Percentiles rank a stretch among this genome's conserved stretches.
phyloP scores from a whole-genome alignment of 2,888 invertebrate genomes.

The Cryptocephalus primarius region DNA sequence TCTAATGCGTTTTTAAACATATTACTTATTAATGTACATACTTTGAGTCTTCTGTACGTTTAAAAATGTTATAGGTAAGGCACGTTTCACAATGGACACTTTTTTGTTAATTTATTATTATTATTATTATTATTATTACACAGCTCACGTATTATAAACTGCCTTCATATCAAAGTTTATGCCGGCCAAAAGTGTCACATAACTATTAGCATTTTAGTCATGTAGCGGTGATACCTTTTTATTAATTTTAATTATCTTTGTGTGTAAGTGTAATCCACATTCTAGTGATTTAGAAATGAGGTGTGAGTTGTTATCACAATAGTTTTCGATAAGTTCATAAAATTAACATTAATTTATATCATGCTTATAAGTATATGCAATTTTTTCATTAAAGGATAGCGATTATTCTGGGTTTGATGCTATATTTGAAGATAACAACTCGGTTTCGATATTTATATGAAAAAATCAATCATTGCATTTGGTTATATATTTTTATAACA shows the following conservation, averaged over 20 bases:
- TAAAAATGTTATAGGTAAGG: constrained; percentile 6
- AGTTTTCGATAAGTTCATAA: no score
- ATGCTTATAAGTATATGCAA: no score
- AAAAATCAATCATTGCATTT: no score
- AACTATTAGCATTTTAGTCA: constrained; percentile 7
- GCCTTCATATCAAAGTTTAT: constrained; percentile 21
- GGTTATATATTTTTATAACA: no score
- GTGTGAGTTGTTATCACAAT: no score
- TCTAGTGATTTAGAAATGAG: no score
- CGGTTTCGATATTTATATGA: no score
- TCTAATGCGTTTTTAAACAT: constrained; percentile 7
- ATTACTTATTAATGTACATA: constrained; percentile 10
- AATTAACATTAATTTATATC: no score
- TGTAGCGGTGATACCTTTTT: neutral
- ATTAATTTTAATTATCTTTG: neutral
- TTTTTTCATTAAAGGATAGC: no score
- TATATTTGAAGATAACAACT: no score
- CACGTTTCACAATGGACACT: no score
- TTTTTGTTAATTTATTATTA: neutral
- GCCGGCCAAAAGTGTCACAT: neutral
- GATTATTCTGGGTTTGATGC: no score
- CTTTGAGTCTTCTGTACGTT: constrained; percentile 6
- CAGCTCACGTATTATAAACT: constrained; percentile 17
- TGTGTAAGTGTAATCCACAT: neutral
- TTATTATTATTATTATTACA: constrained; percentile 5